phyloP scores from a whole-genome alignment of 1,140 invertebrate species.

The Bombyx mandarina region DNA sequence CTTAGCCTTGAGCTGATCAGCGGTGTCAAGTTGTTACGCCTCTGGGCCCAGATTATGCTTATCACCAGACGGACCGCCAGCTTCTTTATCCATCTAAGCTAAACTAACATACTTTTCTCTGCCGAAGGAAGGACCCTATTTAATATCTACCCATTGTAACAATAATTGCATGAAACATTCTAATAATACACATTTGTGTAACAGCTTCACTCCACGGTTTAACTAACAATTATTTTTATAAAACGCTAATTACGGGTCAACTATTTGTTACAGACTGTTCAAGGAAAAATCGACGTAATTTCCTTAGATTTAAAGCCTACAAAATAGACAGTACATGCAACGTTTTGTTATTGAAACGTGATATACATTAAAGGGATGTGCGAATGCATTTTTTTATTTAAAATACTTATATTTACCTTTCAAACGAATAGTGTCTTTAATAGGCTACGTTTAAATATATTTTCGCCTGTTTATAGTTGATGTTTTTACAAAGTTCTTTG shows the following conservation, averaged over 20 bases:
- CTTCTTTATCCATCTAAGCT: no score
- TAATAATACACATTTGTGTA: constrained; percentile 6
- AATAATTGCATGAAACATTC: neutral
- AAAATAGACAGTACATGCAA: no score
- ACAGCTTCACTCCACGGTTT: constrained; percentile 26
- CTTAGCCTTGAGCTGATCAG: no score
- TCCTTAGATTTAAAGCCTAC: no score
- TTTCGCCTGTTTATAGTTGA: constrained; percentile 5
- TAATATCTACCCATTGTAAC: no score
- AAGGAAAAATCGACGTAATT: no score
- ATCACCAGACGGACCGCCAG: no score
- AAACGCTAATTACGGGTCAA: constrained; percentile 50
- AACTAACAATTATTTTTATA: constrained; percentile 58
- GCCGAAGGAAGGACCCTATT: no score
- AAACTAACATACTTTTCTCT: neutral
- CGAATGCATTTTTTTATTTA: constrained; percentile 44
- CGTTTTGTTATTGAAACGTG: constrained; percentile 25
- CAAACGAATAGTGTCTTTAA: constrained; percentile 22
- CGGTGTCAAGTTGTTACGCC: no score
- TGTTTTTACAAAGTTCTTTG: neutral
- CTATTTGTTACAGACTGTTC: no score
- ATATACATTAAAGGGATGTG: constrained; percentile 65
- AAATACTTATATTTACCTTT: constrained; percentile 1
- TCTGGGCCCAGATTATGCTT: no score
- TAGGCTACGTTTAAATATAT: constrained; percentile 7